A percentile compares a stretch with the other conserved stretches of the same genome.
These are phyloP conservation scores for Oreonectes daqikongensis DNA, from an alignment of 2,797 vertebrate genomes.

Conservation along the genomic window DNA sequence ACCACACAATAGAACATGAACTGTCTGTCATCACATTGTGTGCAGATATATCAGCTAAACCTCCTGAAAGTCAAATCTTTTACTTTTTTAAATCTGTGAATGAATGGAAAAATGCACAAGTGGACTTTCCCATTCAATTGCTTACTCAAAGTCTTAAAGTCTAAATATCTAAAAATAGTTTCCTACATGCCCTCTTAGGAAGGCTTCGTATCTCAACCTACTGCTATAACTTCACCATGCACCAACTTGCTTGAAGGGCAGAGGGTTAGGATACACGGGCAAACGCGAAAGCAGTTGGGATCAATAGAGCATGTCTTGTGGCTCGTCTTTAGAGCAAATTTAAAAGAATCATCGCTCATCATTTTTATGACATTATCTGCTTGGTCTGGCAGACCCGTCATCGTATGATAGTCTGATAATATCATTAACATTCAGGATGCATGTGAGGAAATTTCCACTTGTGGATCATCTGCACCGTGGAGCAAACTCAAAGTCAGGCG, in stretches of 20 bases:
- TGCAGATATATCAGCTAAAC: background rate
- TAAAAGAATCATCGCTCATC: conserved; percentile 49
- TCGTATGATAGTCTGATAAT: conserved; percentile 53
- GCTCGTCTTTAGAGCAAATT: conserved; percentile 59
- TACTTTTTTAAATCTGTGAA: background rate
- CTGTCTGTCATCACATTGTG: background rate
- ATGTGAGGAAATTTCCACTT: conserved; percentile 14
- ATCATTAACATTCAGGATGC: conserved; percentile 53
- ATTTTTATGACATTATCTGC: conserved; percentile 61
- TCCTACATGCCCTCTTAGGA: conserved; percentile 55
- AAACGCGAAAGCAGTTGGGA: conserved; percentile 55
- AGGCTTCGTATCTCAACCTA: conserved; percentile 61
- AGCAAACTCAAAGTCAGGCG: background rate
- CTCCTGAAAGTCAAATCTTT: background rate
- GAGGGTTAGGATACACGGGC: conserved; percentile 58
- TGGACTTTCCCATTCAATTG: background rate
- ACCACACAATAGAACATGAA: background rate
- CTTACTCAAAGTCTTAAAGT: too few species aligned
- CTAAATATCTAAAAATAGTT: conserved; percentile 63
- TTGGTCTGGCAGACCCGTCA: conserved; percentile 42
- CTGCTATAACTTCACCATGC: conserved; percentile 42
- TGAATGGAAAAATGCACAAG: background rate
- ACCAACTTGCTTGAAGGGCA: conserved; percentile 37
- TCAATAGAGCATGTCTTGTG: conserved; percentile 52
- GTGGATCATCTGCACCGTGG: background rate